Percentiles rank a stretch among this genome's conserved stretches.
These are phyloP conservation scores for Yponomeuta sedellus DNA, from an alignment of 2,888 invertebrate genomes.

Conservation along the genomic window DNA sequence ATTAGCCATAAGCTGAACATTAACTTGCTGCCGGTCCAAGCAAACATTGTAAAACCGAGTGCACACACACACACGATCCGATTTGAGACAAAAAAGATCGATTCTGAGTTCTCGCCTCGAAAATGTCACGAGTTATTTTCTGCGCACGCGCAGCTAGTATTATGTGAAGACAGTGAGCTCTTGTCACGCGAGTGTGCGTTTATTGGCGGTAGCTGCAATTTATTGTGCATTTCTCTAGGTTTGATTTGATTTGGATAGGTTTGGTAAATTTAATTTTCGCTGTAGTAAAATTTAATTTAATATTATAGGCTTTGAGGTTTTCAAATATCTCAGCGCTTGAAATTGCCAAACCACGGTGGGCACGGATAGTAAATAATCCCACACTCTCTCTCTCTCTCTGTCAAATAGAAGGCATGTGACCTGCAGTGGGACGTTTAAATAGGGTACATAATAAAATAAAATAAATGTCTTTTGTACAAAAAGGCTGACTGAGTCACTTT, in stretches of 20 bases:
- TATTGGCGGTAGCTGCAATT: background rate
- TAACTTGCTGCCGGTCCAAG: background rate
- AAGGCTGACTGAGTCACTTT: too few species aligned
- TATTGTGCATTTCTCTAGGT: background rate
- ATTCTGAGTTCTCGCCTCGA: constrained; percentile 37
- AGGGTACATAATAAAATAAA: too few species aligned
- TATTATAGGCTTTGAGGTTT: too few species aligned
- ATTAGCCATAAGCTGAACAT: background rate
- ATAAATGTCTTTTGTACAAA: too few species aligned
- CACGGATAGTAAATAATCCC: too few species aligned
- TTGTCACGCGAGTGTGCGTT: background rate
- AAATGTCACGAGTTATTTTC: constrained; percentile 61
- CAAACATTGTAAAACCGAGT: background rate
- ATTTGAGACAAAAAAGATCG: constrained; percentile 22
- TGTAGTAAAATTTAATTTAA: too few species aligned
- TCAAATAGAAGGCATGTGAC: too few species aligned
- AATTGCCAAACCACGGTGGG: too few species aligned
- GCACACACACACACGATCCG: background rate
- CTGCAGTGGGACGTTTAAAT: too few species aligned
- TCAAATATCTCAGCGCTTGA: too few species aligned
- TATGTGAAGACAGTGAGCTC: constrained; percentile 9
- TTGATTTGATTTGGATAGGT: background rate
- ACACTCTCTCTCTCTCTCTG: too few species aligned
- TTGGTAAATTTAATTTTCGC: too few species aligned
- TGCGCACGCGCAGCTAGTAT: background rate